A percentile compares a stretch with the other conserved stretches of the same genome.
phyloP scores from a whole-genome alignment of 1,140 invertebrate species.

The Dolichoris vasculosae region DNA sequence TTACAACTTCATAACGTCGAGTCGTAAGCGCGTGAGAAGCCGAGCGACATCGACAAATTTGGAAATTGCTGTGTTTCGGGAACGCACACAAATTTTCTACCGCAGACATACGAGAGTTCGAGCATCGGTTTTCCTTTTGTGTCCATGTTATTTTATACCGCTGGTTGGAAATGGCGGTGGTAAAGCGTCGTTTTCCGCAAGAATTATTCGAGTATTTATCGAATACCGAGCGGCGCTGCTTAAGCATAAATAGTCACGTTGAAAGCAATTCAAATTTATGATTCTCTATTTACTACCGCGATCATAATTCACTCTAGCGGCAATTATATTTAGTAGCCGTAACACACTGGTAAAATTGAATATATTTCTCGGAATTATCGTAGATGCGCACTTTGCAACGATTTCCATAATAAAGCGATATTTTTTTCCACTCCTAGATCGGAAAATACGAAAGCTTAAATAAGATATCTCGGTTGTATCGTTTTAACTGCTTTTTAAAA shows the following conservation, averaged over 20 bases:
- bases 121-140: not conserved
- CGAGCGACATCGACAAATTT: not conserved
- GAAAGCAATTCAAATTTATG: slow-evolving; percentile 9
- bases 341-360: not conserved
- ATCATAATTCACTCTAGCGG: not conserved
- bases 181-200: not conserved
- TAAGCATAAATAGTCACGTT: not conserved
- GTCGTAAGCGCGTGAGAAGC: not conserved
- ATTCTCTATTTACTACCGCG: not conserved
- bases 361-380: not conserved
- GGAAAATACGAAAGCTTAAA: not conserved
- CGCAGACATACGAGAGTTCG: not conserved
- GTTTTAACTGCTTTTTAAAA: not conserved
- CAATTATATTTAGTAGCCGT: slow-evolving; percentile 3
- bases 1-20: not conserved
- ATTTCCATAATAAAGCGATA: not conserved
- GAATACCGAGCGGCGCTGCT: not conserved
- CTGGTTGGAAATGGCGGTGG: not conserved
- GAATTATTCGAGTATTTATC: not conserved
- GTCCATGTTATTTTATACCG: not conserved
- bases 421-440: not conserved
- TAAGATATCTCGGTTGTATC: not conserved
- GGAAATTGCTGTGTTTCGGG: not conserved
- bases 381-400: not conserved
- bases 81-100: not conserved